A percentile compares a stretch with the other conserved stretches of the same genome.
Evolutionary conservation across 2,888 invertebrate species (phyloP).

Genomic region (Camponotus fellah): DNA sequence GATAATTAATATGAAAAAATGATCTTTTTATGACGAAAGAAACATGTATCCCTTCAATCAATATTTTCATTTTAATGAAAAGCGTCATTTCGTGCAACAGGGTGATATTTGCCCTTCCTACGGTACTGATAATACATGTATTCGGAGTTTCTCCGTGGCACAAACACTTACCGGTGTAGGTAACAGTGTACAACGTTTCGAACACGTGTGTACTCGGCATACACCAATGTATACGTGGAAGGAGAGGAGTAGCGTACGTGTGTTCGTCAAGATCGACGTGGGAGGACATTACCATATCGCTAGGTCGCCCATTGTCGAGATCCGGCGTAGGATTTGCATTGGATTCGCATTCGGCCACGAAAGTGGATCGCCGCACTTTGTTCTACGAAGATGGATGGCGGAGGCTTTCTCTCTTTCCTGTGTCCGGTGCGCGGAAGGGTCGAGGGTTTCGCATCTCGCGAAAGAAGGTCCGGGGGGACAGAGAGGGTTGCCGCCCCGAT

Average conservation of each 20-base stretch:
- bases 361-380: slow-evolving; percentile 79
- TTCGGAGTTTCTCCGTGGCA: slow-evolving; percentile 30
- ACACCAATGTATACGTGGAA: neutral
- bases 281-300: slow-evolving; percentile 80
- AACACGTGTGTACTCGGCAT: slow-evolving; percentile 11
- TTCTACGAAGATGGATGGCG: slow-evolving; percentile 79
- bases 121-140: slow-evolving; percentile 18
- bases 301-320: slow-evolving; percentile 77
- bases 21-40: neutral
- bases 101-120: neutral
- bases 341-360: slow-evolving; percentile 78
- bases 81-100: slow-evolving; percentile 3
- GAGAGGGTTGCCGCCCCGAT: slow-evolving; percentile 31
- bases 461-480: slow-evolving; percentile 41
- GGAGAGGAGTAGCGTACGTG: slow-evolving; percentile 7
- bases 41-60: neutral
- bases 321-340: slow-evolving; percentile 78
- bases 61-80: neutral
- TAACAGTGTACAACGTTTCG: slow-evolving; percentile 39
- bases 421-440: slow-evolving; percentile 62
- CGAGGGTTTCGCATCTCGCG: slow-evolving; percentile 55
- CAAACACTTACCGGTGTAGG: slow-evolving; percentile 22
- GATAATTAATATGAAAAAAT: neutral
- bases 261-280: slow-evolving; percentile 70
- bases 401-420: slow-evolving; percentile 51